Evolutionary conservation across 2,888 invertebrate species (phyloP).

Genomic region (Agriopis aurantiaria): DNA sequence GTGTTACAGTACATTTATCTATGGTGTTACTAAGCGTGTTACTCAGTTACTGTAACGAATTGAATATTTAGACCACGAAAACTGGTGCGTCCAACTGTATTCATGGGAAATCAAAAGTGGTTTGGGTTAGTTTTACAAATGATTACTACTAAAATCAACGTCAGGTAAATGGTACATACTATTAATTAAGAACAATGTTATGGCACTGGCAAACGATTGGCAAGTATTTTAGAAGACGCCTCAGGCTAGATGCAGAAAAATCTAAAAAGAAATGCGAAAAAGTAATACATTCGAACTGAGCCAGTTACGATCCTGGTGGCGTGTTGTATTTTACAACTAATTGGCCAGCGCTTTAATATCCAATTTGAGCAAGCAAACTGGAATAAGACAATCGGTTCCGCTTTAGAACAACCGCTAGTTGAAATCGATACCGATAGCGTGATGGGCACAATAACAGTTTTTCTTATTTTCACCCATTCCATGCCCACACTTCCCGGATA

Average conservation of each 20-base stretch:
- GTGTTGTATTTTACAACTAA: conserved; percentile 1
- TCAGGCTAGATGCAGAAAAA: background rate
- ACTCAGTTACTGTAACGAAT: conserved; percentile 40
- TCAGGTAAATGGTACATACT: background rate
- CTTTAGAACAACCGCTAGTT: conserved; percentile 29
- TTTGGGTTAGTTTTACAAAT: conserved; percentile 1
- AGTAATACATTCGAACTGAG: background rate
- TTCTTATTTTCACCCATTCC: conserved; percentile 38
- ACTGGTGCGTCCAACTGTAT: conserved; percentile 20
- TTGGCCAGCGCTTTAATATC: conserved; percentile 1
- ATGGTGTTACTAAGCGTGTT: no score
- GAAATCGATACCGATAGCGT: conserved; percentile 37
- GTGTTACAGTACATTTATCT: no score
- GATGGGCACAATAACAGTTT: conserved; percentile 46
- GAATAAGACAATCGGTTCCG: conserved; percentile 30
- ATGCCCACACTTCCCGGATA: conserved; percentile 53
- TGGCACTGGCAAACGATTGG: background rate
- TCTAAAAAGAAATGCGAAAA: background rate
- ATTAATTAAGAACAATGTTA: background rate
- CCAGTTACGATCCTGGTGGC: background rate
- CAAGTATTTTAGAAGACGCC: background rate
- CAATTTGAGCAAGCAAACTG: conserved; percentile 10
- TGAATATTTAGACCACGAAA: conserved; percentile 29
- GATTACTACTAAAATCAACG: background rate
- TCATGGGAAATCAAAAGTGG: conserved; percentile 14